Conservation (phyloP, 2,888 invertebrate species). For the Anorthoa munda region DNA sequence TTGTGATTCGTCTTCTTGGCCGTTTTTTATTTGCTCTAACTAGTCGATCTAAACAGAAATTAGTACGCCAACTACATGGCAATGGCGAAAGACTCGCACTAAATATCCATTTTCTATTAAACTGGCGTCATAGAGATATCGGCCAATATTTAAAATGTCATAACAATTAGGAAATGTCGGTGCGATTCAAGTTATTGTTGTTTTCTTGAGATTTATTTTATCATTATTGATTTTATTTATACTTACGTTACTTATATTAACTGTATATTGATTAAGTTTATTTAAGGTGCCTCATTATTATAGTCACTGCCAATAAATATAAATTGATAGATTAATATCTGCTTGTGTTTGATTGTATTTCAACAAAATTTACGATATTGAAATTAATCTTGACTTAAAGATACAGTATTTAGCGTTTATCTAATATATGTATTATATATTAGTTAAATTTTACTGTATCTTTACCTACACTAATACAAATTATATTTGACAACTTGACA, state of each 20-base stretch:
- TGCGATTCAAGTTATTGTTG: slow-evolving; percentile 21
- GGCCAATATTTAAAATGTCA: slow-evolving; percentile 33
- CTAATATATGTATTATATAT: no score
- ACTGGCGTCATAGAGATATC: slow-evolving; percentile 42
- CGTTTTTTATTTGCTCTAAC: slow-evolving; percentile 16
- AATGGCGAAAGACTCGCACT: slow-evolving; percentile 55
- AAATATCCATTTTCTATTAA: slow-evolving; percentile 47
- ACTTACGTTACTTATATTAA: background rate
- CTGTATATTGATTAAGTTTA: slow-evolving; percentile 27
- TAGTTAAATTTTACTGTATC: background rate
- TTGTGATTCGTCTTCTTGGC: background rate
- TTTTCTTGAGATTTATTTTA: slow-evolving; percentile 13
- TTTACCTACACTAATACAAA: background rate
- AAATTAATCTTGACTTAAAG: slow-evolving; percentile 7
- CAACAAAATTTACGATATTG: slow-evolving; percentile 1
- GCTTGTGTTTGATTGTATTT: slow-evolving; percentile 19
- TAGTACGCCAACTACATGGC: slow-evolving; percentile 35
- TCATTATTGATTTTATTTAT: slow-evolving; percentile 37
- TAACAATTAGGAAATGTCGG: slow-evolving; percentile 41
- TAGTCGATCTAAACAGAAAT: slow-evolving; percentile 47
- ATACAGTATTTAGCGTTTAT: no score
- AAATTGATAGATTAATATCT: slow-evolving; percentile 7
- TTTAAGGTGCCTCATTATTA: slow-evolving; percentile 3
- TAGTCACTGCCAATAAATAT: slow-evolving; percentile 47
- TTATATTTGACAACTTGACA: background rate